Evolutionary conservation across 2,888 invertebrate species (phyloP).

Genomic region (Heliothis peltigera): DNA sequence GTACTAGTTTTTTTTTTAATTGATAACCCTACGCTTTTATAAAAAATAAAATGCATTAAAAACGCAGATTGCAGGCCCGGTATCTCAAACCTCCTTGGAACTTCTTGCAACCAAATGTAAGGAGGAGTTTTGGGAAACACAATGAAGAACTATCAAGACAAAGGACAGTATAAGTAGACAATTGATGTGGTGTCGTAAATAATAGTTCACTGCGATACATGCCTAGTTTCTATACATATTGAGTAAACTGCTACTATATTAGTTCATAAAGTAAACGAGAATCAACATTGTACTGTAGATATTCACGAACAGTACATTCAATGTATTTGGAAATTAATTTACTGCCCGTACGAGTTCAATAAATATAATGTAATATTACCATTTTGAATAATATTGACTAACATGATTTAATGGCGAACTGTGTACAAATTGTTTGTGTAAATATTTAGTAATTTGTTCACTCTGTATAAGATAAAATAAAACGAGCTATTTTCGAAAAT

Average conservation of each 20-base stretch:
- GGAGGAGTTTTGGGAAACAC: conserved; percentile 9
- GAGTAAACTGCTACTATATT: conserved; percentile 31
- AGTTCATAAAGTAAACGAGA: conserved; percentile 42
- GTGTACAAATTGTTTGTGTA: not conserved
- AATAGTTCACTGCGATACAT: conserved; percentile 29
- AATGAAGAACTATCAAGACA: conserved; percentile 18
- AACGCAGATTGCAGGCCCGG: not conserved
- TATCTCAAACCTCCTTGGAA: conserved; percentile 2
- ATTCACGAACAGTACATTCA: not conserved
- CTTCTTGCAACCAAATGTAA: conserved; percentile 1
- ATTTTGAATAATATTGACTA: not conserved
- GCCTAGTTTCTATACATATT: conserved; percentile 20
- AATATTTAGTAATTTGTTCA: too few species aligned
- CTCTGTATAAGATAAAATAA: too few species aligned
- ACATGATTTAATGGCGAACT: not conserved
- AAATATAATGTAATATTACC: too few species aligned
- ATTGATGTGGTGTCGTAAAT: conserved; percentile 48
- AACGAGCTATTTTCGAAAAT: too few species aligned
- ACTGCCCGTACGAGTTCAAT: not conserved
- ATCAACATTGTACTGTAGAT: conserved; percentile 31
- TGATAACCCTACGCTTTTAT: too few species aligned
- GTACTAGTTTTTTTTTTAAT: too few species aligned
- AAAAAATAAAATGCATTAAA: too few species aligned
- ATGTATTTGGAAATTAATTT: conserved; percentile 24
- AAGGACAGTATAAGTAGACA: conserved; percentile 33